Percentiles rank a stretch among this genome's conserved stretches.
Conservation (phyloP, 2,888 invertebrate species). For the Stictocephala bisonia region DNA sequence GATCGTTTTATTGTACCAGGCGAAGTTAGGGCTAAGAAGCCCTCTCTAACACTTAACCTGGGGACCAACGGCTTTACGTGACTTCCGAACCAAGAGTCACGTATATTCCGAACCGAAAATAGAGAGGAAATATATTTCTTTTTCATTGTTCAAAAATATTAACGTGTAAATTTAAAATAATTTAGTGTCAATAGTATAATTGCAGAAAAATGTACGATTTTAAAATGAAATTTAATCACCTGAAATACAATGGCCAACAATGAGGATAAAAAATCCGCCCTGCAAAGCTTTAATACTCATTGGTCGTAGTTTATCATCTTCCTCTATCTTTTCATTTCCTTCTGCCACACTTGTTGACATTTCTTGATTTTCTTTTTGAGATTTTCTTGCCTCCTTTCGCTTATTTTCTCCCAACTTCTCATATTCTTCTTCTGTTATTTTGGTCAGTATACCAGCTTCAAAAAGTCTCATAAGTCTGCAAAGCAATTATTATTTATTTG, state of each 20-base stretch:
- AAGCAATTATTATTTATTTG: no score
- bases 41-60: no score
- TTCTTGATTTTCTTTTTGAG: constrained; percentile 45
- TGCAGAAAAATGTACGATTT: no score
- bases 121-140: no score
- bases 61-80: no score
- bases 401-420: constrained; percentile 73
- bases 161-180: no score
- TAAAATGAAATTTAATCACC: constrained; percentile 63
- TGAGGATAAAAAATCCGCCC: constrained; percentile 78
- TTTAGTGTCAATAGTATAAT: no score
- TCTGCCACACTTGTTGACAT: constrained; percentile 50
- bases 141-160: no score
- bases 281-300: constrained; percentile 78
- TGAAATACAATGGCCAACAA: constrained; percentile 73
- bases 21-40: no score
- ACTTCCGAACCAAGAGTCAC: no score
- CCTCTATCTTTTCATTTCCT: constrained; percentile 53
- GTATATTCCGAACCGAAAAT: no score
- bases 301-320: constrained; percentile 65
- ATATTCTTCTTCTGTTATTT: constrained; percentile 82
- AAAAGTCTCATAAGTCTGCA: constrained; percentile 77
- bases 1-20: no score
- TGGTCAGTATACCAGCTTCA: constrained; percentile 80
- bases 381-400: constrained; percentile 45